Base-by-base conservation (phyloP, 1,140 invertebrate species). In the Cyclina sinensis region DNA sequence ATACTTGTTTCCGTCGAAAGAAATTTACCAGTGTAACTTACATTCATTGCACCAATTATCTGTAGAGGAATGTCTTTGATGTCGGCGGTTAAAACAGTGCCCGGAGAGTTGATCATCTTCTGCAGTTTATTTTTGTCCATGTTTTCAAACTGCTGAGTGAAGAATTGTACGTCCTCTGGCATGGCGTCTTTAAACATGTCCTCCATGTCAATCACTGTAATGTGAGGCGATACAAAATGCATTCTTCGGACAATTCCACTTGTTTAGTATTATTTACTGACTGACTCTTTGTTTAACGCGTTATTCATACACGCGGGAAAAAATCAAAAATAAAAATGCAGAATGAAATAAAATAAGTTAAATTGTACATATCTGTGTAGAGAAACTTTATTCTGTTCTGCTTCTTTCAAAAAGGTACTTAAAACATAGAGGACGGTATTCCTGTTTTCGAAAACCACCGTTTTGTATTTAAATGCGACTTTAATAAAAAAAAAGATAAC, bases 161-260 rank as follows among this genome's bases (percentile, higher is more conserved):
- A 80, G 35, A 80, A 80, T 32, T 80, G 76, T n/a, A 80, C 46
- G 32, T 80, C 76, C 12, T 80, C 76, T 16, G 76, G 76, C 46
- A 80, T 35, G 14, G 76, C 76, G 32, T 80, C 76, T n/a, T 57
- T 57, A 30, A 80, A 80, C 12, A 35, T 4, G 7, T 54, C 5
- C 11, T 16, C 4, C 76, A 80, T 4, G 48, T 80, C 51, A 43
- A 80, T 80, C 5, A 80, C 76, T 80, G 48, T 7, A 39, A 80
- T n/a, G n/a, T n/a, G n/a, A n/a, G n/a, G n/a, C n/a, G n/a, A n/a
- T 14, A 37, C 11, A 32, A 16, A 18, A 37, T 11, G 35, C 9
- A 74, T 16, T 14, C 30, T n/a, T 32, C 30, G 21, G 9, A 12
- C 9, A 24, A 12, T 16, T 74, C 7, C 35, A 74, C 35, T 32